Percentiles rank a stretch among this genome's conserved stretches.
Conservation (phyloP, 2,888 invertebrate genomes). For the Beris chalybata region DNA sequence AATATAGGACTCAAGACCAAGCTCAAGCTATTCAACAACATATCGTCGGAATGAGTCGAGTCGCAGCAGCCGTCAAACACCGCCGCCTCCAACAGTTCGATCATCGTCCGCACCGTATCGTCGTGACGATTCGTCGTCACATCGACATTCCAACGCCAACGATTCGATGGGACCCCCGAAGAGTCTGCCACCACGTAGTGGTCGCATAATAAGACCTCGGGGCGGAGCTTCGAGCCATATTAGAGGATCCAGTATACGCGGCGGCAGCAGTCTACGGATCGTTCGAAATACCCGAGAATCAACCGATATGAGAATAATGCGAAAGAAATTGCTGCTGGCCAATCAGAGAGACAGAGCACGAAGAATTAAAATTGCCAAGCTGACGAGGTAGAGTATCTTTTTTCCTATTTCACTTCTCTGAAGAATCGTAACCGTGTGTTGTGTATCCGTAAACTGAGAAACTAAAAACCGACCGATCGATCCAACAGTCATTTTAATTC, state of each 20-base stretch:
- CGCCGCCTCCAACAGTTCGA: constrained; percentile 44
- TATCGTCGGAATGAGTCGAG: constrained; percentile 51
- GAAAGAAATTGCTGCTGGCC: constrained; percentile 52
- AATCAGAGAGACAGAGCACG: constrained; percentile 55
- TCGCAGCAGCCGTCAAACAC: constrained; percentile 49
- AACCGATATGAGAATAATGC: constrained; percentile 53
- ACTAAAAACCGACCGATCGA: too few relatives aligned
- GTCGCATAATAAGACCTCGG: constrained; percentile 51
- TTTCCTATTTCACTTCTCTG: constrained; percentile 34
- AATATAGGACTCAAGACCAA: constrained; percentile 45
- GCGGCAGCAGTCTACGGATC: constrained; percentile 46
- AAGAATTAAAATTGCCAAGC: constrained; percentile 53
- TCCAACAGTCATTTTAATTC: too few relatives aligned
- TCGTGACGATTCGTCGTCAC: constrained; percentile 32
- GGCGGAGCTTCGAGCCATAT: constrained; percentile 46
- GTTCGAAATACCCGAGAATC: constrained; percentile 49
- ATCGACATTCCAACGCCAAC: constrained; percentile 34
- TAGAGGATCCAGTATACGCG: constrained; percentile 39
- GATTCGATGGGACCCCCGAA: constrained; percentile 54
- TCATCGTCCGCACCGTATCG: constrained; percentile 46
- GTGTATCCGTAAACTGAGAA: neutral
- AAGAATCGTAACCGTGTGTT: constrained; percentile 11
- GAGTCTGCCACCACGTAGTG: constrained; percentile 48
- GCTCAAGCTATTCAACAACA: constrained; percentile 50
- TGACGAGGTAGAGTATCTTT: constrained; percentile 53